Evolutionary conservation across 2,888 invertebrate genomes (phyloP), one percentile per base, ranked within the genome.

Genomic region (Philereme transversata): DNA sequence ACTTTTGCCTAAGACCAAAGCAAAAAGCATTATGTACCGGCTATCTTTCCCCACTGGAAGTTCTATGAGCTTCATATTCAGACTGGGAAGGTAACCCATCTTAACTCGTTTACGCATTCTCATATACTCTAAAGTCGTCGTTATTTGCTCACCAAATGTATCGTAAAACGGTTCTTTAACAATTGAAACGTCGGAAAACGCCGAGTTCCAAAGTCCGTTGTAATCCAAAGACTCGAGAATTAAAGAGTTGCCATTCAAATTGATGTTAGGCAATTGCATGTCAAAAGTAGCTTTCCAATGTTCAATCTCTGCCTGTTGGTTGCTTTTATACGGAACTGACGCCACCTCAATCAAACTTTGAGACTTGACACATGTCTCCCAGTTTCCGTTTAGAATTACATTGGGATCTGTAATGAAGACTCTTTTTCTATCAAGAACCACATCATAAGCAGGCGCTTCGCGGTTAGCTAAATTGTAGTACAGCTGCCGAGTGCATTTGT

Each of bases 41-140:
- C 74, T 74, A 1, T 74, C 62, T 0, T 35, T 41, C 0, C 82
- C 81, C 0, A 82, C 73, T 0, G 81, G 81, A 0, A 82, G 55
- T 49, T 79, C 77, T 8, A 82, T 5, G 0, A 78, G 67, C 51
- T 79, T 82, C 4, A 73, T 65, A 10, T 76, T 69, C 40, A 74
- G 44, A 7, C 71, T 56, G 0, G 76, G 76, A 5, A 78, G 57
- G 0, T 76, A 66, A 0, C 74, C 73, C 9, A 80, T 38, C 1
- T 73, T 75, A 4, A 76, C 78, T 8, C 63, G 61, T 54, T 66
- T 77, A 44, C 60, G 68, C 50, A 75, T 63, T 34, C 60, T 71
- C 75, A 82, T 72, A 67, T 77, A 70, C 5, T 79, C 74, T 6
- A 80, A 72, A 0, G 54, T 54, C 0, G 77, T 80, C 0, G 77